Evolutionary conservation across 2,888 invertebrate genomes (phyloP).

Genomic region (Harpalus rufipes): DNA sequence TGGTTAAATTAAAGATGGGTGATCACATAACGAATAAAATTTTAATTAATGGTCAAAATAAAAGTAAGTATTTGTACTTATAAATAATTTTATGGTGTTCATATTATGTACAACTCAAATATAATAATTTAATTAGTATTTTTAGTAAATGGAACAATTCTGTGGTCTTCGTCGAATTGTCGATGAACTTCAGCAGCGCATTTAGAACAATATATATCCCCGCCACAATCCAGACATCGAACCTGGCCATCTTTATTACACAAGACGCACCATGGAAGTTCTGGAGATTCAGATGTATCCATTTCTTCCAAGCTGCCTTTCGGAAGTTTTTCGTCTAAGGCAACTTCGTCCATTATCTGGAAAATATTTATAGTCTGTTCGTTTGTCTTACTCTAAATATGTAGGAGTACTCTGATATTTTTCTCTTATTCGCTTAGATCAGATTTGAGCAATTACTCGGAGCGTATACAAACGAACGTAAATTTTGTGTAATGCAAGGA

Average conservation of each 20-base stretch:
- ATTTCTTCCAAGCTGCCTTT: constrained; percentile 68
- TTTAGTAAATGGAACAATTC: constrained; percentile 71
- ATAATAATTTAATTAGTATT: background rate
- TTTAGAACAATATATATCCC: constrained; percentile 87
- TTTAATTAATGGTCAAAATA: background rate
- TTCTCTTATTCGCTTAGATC: no score
- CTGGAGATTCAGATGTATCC: constrained; percentile 73
- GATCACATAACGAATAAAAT: no score
- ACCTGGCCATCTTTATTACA: constrained; percentile 89
- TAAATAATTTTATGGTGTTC: background rate
- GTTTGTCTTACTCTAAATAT: no score
- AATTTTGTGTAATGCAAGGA: no score
- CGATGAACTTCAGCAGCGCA: constrained; percentile 87
- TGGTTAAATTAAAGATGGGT: no score
- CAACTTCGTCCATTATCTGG: constrained; percentile 78
- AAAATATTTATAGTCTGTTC: no score
- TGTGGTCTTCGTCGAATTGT: constrained; percentile 76
- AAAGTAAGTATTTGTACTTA: background rate
- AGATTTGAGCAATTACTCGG: no score
- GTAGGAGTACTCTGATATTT: no score
- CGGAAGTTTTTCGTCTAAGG: constrained; percentile 76
- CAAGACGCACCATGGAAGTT: constrained; percentile 90
- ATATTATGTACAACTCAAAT: constrained; percentile 18
- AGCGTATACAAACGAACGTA: no score
- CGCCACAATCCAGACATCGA: constrained; percentile 87